Evolutionary conservation across 2,888 invertebrate genomes (phyloP).

Genomic region (Apotomis betuletana): DNA sequence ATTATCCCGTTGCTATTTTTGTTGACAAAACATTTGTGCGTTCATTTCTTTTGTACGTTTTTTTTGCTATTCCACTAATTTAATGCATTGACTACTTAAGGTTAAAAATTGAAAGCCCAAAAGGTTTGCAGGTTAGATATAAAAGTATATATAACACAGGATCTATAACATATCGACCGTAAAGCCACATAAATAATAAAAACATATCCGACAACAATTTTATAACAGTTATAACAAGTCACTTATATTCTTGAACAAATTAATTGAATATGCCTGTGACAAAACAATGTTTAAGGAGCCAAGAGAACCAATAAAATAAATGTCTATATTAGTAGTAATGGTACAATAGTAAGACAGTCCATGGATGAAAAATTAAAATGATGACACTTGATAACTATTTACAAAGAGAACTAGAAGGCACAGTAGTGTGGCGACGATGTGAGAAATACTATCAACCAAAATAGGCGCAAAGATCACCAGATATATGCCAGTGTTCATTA

Average conservation of each 20-base stretch:
- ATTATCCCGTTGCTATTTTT: constrained; percentile 1
- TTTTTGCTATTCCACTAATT: constrained; percentile 5
- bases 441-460: constrained; percentile 46
- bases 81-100: background rate
- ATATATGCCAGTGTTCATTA: constrained; percentile 25
- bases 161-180: background rate
- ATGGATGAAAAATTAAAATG: constrained; percentile 14
- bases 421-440: constrained; percentile 70
- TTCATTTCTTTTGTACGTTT: constrained; percentile 31
- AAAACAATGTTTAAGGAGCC: too few relatives aligned
- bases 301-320: background rate
- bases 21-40: constrained; percentile 35
- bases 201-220: too few relatives aligned
- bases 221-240: too few relatives aligned
- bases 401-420: constrained; percentile 79
- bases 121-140: background rate
- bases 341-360: background rate
- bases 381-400: constrained; percentile 57
- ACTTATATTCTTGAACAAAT: too few relatives aligned
- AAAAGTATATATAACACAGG: background rate
- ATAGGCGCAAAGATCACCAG: constrained; percentile 32
- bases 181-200: too few relatives aligned
- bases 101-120: background rate
- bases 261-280: too few relatives aligned
- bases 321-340: too few relatives aligned